Conservation (phyloP, 2,888 invertebrate genomes). For the Reticulitermes lucifugus region DNA sequence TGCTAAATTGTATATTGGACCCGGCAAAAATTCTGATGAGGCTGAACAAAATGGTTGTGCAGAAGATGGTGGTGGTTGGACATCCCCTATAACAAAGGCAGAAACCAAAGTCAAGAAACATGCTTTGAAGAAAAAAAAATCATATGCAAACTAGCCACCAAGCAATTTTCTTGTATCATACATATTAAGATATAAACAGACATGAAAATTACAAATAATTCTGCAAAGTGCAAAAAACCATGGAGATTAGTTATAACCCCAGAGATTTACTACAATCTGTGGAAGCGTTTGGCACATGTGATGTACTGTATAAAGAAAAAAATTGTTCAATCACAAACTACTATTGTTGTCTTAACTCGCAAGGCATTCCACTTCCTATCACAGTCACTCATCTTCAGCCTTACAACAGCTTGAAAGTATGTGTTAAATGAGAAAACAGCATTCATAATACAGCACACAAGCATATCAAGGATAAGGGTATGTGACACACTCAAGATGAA, state of each 20-base stretch:
- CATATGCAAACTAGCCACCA: slow-evolving; percentile 44
- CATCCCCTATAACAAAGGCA: slow-evolving; percentile 48
- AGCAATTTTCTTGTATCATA: slow-evolving; percentile 5
- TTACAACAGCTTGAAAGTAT: no score
- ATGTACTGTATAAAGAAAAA: no score
- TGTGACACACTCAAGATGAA: no score
- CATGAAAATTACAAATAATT: neutral
- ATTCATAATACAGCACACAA: no score
- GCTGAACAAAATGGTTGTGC: slow-evolving; percentile 54
- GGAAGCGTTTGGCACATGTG: neutral
- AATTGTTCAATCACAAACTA: no score
- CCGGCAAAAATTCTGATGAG: slow-evolving; percentile 69
- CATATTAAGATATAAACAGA: neutral
- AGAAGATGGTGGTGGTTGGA: slow-evolving; percentile 33
- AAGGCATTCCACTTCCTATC: no score
- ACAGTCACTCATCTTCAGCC: no score
- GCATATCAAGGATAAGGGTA: no score
- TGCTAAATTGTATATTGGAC: slow-evolving; percentile 84
- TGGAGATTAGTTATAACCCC: neutral
- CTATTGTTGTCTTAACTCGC: no score
- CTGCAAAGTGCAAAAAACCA: neutral
- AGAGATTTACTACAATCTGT: neutral
- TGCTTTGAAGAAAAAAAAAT: neutral
- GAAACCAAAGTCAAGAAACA: slow-evolving; percentile 15
- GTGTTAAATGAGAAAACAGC: no score